Percentiles rank a stretch among this genome's conserved stretches.
Conservation (phyloP, 2,888 invertebrate species). For the Pristionchus arcanus region DNA sequence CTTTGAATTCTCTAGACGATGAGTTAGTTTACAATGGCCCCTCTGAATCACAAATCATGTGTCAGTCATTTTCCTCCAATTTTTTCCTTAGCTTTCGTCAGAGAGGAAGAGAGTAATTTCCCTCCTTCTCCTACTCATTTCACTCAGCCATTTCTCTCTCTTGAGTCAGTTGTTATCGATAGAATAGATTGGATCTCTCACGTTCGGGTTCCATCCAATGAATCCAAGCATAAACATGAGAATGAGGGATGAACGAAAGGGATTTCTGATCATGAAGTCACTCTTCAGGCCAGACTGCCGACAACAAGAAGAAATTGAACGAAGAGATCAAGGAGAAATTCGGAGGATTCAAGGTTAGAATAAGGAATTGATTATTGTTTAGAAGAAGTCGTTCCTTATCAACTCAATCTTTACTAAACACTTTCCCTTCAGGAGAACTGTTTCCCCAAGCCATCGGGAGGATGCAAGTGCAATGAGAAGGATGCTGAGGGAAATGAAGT, state of each 20-base stretch:
- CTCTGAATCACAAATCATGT: not conserved
- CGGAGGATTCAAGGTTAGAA: slow-evolving; percentile 66
- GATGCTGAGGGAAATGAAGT: slow-evolving; percentile 74
- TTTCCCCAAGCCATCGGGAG: slow-evolving; percentile 73
- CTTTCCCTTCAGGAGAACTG: slow-evolving; percentile 67
- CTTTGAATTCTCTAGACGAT: not conserved
- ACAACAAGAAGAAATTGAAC: slow-evolving; percentile 75
- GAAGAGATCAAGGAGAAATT: slow-evolving; percentile 76
- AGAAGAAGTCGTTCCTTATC: not conserved
- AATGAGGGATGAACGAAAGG: not conserved
- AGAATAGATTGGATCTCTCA: not conserved
- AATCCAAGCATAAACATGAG: not conserved
- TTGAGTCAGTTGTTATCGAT: not conserved
- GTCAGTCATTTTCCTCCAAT: not conserved
- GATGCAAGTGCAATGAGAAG: slow-evolving; percentile 77
- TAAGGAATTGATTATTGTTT: no score
- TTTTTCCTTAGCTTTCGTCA: not conserved
- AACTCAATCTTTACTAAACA: not conserved
- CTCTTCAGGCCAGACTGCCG: slow-evolving; percentile 69
- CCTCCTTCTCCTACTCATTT: slow-evolving; percentile 45
- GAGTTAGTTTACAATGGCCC: not conserved
- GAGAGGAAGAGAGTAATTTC: not conserved
- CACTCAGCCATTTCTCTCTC: not conserved
- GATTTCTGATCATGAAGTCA: no score
- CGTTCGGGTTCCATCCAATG: not conserved